phyloP scores from a whole-genome alignment of 2,888 invertebrate species.

The Spilarctia lutea region DNA sequence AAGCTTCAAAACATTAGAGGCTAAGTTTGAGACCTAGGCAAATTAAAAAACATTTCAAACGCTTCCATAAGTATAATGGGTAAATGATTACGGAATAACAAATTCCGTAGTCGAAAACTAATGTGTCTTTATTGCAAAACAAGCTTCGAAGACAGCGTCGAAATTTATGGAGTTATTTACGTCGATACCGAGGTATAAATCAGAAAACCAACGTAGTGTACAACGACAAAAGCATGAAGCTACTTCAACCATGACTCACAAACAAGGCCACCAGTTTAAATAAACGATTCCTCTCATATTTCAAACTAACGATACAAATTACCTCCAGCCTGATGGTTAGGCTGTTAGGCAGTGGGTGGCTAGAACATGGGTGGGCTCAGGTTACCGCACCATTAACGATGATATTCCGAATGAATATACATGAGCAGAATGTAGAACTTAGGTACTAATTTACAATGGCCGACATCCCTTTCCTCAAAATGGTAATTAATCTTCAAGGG shows the following conservation, averaged over 20 bases:
- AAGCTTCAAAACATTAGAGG: neutral
- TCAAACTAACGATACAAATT: constrained; percentile 3
- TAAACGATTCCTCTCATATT: neutral
- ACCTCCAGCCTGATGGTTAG: neutral
- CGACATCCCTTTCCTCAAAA: neutral
- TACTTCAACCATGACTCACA: constrained; percentile 1
- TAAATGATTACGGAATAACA: neutral
- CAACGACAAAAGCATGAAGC: neutral
- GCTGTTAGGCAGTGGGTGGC: neutral
- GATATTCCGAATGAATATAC: constrained; percentile 1
- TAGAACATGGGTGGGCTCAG: neutral
- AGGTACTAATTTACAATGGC: neutral
- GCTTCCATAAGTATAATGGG: neutral
- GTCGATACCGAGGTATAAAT: neutral
- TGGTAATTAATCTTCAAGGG: neutral
- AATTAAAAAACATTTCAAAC: neutral
- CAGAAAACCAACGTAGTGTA: neutral
- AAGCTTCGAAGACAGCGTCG: neutral
- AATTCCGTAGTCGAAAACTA: neutral
- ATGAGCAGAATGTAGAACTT: neutral
- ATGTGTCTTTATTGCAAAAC: neutral
- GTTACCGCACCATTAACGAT: neutral
- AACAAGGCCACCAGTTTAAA: neutral
- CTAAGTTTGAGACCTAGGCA: neutral
- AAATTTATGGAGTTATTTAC: constrained; percentile 6